Evolutionary conservation across 2,888 invertebrate species (phyloP), one percentile per base, ranked within the genome.

Genomic region (Auanema sp.): DNA sequence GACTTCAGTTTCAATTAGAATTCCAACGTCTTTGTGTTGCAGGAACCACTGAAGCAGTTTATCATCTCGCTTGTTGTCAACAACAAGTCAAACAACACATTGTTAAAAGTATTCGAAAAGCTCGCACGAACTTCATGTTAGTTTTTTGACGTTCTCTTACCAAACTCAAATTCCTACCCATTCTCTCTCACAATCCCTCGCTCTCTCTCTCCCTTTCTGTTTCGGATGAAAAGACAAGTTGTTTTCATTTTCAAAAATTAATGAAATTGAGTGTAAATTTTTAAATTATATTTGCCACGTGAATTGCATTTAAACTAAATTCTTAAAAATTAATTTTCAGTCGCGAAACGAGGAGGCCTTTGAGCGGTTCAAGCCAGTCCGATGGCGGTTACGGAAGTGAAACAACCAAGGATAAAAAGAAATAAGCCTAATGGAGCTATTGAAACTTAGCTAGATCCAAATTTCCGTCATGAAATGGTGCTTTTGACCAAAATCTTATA

Each of bases 321-420:
- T 18, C 16, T 47, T 8, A 47, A 16, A 47, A 33, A 33, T 33
- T 33, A 33, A 33, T 21, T 65, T 65, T 51, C 63, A 63, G 62
- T 11, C 57, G 59, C 11, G 70, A 74, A 57, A 60, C 52, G 5
- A 54, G 67, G 47, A 72, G 76, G 50, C 76, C 76, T 6, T 41
- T 75, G 53, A 72, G 72, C 53, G 76, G 76, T 43, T 76, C 76
- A 0, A 71, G 71, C 50, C 74, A 72, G 57, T 72, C 72, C 1
- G 76, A 76, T 54, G 76, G 74, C 33, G 76, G 76, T 14, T 76
- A 76, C 56, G 76, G 67, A 11, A 72, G 72, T 16, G 76, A 76
- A 58, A 68, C 69, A 2, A 61, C 75, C 5, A 74, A 74, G 40
- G 71, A 72, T 21, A 59, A 18, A 47, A 25, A 47, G 18, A n/a